These are phyloP conservation scores for Steinernema scapterisci DNA, from an alignment of 2,888 invertebrate species.

Conservation along the genomic window DNA sequence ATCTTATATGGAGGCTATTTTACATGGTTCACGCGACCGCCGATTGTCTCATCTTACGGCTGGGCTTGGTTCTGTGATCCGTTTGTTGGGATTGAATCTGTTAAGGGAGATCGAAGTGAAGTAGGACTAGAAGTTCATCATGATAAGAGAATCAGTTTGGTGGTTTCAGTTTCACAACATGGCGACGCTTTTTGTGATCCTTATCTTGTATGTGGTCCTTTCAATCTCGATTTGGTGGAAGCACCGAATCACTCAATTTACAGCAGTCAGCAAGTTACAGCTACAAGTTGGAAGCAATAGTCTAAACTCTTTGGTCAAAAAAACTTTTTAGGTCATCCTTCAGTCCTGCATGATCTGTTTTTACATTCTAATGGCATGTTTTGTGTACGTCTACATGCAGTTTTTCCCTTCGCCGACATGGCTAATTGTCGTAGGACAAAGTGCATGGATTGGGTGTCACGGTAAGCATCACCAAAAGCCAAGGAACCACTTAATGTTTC, in stretches of 20 bases:
- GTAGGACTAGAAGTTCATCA: too few relatives aligned
- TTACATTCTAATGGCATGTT: neutral
- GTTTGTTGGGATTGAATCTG: neutral
- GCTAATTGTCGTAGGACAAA: neutral
- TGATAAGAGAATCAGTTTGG: too few relatives aligned
- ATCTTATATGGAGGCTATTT: neutral
- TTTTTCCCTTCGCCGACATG: neutral
- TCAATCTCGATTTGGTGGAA: neutral
- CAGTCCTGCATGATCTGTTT: constrained; percentile 18
- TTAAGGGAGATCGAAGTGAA: neutral
- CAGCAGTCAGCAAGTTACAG: neutral
- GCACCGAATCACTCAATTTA: neutral
- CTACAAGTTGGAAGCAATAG: too few relatives aligned
- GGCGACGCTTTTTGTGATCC: neutral
- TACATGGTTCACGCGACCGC: neutral
- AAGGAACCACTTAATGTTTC: neutral
- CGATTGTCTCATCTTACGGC: neutral
- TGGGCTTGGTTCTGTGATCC: constrained; percentile 23
- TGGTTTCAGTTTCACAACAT: too few relatives aligned
- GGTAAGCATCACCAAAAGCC: neutral
- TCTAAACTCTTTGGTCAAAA: too few relatives aligned
- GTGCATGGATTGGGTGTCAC: constrained; percentile 1
- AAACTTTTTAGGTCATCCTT: neutral
- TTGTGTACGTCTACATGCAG: constrained; percentile 27
- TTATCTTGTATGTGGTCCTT: neutral